phyloP scores from a whole-genome alignment of 2,888 invertebrate species.

The Eristalinus sepulchralis region DNA sequence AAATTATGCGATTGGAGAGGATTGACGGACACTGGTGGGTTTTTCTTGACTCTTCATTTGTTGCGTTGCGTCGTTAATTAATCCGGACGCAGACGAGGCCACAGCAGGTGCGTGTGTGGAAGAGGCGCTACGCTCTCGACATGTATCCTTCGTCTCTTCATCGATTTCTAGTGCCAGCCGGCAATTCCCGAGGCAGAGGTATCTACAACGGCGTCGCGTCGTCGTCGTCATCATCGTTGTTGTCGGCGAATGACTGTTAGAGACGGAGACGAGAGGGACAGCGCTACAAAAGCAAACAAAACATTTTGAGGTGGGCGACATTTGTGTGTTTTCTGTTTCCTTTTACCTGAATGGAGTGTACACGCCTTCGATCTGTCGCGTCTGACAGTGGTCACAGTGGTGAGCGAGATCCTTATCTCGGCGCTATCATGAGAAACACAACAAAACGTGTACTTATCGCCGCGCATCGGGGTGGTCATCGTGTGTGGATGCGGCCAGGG shows the following conservation, averaged over 20 bases:
- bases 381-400: constrained; percentile 46
- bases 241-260: constrained; percentile 35
- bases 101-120: constrained; percentile 60
- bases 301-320: constrained; percentile 62
- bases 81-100: constrained; percentile 53
- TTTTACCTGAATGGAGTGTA: constrained; percentile 40
- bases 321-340: constrained; percentile 58
- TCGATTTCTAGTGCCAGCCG: constrained; percentile 53
- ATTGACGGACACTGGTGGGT: not conserved
- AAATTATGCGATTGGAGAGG: constrained; percentile 61
- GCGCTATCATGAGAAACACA: constrained; percentile 28
- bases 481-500: not conserved
- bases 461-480: constrained; percentile 64
- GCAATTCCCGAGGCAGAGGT: not conserved
- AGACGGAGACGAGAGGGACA: constrained; percentile 35
- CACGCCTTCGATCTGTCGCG: constrained; percentile 59
- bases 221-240: too few species aligned
- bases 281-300: constrained; percentile 42
- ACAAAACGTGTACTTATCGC: constrained; percentile 60
- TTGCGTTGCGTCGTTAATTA: constrained; percentile 63
- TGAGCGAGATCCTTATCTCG: constrained; percentile 54
- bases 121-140: constrained; percentile 33
- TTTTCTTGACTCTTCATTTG: constrained; percentile 7
- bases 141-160: constrained; percentile 20
- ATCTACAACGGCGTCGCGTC: not conserved